These are phyloP conservation scores for Lepus timidus DNA, from an alignment of 2,113 vertebrate genomes.

Conservation along the genomic window DNA sequence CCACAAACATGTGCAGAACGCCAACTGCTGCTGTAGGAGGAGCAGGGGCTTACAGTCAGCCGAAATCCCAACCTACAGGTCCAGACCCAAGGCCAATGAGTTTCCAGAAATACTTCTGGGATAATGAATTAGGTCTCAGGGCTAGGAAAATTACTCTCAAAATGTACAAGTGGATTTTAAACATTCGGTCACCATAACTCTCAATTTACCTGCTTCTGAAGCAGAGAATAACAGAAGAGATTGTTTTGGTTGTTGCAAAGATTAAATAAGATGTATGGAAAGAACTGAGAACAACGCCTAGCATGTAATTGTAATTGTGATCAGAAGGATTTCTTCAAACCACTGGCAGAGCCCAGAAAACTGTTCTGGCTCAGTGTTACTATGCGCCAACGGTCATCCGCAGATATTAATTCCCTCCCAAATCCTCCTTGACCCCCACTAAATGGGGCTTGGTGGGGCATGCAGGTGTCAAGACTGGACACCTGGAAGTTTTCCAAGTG, in stretches of 20 bases:
- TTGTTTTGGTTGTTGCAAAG: neutral
- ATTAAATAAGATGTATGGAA: neutral
- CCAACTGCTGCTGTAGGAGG: neutral
- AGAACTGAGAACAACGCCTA: neutral
- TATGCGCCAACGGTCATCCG: neutral
- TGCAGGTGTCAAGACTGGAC: conserved; percentile 55
- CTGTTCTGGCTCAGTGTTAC: neutral
- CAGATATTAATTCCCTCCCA: neutral
- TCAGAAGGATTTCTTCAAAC: neutral
- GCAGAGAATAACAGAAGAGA: neutral
- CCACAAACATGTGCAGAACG: neutral
- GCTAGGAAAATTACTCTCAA: neutral
- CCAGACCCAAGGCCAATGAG: neutral
- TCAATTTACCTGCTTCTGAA: neutral
- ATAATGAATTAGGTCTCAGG: neutral
- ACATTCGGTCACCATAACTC: neutral
- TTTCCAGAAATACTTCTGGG: no score
- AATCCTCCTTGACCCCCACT: conserved; percentile 36
- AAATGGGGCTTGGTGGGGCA: neutral
- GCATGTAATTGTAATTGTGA: fast-evolving
- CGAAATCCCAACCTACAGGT: no score
- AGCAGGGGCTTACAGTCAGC: neutral
- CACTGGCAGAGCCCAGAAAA: neutral
- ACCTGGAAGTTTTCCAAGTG: conserved; percentile 70
- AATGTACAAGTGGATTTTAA: neutral